Percentiles rank a stretch among this genome's conserved stretches.
Evolutionary conservation across 2,888 invertebrate species (phyloP).

Genomic region (Drosophila macrospina): DNA sequence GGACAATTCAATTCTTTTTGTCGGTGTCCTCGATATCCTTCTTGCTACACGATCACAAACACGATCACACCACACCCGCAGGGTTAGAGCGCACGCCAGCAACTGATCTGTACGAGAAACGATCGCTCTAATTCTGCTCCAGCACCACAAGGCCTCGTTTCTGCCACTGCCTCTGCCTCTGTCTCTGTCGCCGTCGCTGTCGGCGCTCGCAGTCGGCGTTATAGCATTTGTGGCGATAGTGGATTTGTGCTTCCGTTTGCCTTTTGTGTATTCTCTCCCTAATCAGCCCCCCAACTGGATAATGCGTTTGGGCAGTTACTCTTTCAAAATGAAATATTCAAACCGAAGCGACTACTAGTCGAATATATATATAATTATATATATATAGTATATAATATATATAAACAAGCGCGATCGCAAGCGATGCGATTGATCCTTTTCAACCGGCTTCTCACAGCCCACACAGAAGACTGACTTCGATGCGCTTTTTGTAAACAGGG

Average conservation of each 20-base stretch:
- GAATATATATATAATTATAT: too few species aligned
- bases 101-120: slow-evolving; percentile 80
- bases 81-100: slow-evolving; percentile 82
- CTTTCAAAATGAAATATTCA: background rate
- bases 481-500: slow-evolving; percentile 16
- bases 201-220: slow-evolving; percentile 28
- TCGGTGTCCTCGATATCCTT: slow-evolving; percentile 29
- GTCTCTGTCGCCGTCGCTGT: slow-evolving; percentile 10
- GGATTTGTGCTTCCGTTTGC: slow-evolving; percentile 49
- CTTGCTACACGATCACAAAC: slow-evolving; percentile 29
- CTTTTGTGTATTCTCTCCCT: slow-evolving; percentile 37
- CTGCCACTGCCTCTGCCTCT: slow-evolving; percentile 4
- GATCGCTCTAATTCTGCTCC: slow-evolving; percentile 74
- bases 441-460: slow-evolving; percentile 57
- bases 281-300: slow-evolving; percentile 59
- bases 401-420: background rate
- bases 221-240: slow-evolving; percentile 49
- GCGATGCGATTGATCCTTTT: slow-evolving; percentile 39
- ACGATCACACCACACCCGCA: slow-evolving; percentile 79
- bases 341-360: background rate
- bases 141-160: slow-evolving; percentile 51
- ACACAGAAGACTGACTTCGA: slow-evolving; percentile 55
- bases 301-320: slow-evolving; percentile 41
- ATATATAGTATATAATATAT: too few species aligned
- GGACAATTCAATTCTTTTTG: slow-evolving; percentile 16